Base-by-base conservation (phyloP, 2,888 invertebrate genomes). In the Crepidodera aurea region DNA sequence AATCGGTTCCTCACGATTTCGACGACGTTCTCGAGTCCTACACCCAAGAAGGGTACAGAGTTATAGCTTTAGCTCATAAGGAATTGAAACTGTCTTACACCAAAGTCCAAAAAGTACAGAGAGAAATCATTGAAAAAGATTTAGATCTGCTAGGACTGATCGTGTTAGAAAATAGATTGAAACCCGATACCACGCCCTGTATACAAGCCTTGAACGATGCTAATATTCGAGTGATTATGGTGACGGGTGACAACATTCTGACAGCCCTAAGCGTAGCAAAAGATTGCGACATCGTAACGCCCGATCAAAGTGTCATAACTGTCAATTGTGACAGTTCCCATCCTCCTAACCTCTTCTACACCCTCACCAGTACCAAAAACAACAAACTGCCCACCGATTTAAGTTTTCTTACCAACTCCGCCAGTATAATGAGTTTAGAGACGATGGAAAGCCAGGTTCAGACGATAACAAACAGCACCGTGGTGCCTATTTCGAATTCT, bases 91-190 rank as follows among this genome's bases (percentile, higher is more conserved):
- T 88, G 73, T 88, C 88, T 2, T 89, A 88, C 74, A 86, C 89
- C 6, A 90, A 92, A 78, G 85, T 92, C 7, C 90, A 92, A 75
- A 85, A 89, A 62, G 86, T 93, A 72, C 86, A 87, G 18, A 85
- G 94, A 29, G 93, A 94, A 62, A 84, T 88, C 74, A 88, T 95
- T 32, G 97, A 98, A 81, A 84, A 84, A 16, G 91, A 93, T 69
- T 82, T 96, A 68, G 89, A 86, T 61, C 93, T 94, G 77, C 82
- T 95, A 3, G 96, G 96, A 0, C 87, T 99, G 68, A 90, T 99
- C 8, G 90, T 99, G 6, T 86, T 99, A 83, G 98, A 99, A 80
- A 99, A 99, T 81, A 86, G 95, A 0, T 82, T 99, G 56, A 98
- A 98, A 77, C 88, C 90, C 0, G 93, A 95, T 73, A 95, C 96